phyloP scores from a whole-genome alignment of 2,888 invertebrate species.

The Protula sp. region DNA sequence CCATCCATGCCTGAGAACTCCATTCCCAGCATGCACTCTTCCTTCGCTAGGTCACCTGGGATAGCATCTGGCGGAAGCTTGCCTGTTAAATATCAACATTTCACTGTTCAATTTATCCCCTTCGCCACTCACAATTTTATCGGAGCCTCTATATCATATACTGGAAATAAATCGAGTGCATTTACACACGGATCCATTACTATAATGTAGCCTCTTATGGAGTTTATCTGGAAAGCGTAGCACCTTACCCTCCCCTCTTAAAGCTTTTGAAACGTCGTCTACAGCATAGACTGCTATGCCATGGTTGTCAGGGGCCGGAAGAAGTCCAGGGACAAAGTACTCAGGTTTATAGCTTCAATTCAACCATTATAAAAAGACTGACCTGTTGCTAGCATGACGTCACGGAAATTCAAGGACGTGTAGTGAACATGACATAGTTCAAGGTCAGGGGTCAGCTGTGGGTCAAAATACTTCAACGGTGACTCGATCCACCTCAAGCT shows the following conservation, averaged over 20 bases:
- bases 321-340: slow-evolving; percentile 49
- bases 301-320: too few relatives aligned
- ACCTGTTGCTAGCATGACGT: slow-evolving; percentile 96
- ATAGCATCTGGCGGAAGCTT: slow-evolving; percentile 95
- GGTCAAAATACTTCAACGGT: slow-evolving; percentile 54
- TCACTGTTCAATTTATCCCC: too few relatives aligned
- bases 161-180: too few relatives aligned
- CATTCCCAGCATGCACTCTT: slow-evolving; percentile 90
- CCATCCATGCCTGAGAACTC: slow-evolving; percentile 84
- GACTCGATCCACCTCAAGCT: slow-evolving; percentile 91
- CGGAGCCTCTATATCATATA: too few relatives aligned
- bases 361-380: background rate
- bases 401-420: slow-evolving; percentile 94
- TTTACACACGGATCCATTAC: too few relatives aligned
- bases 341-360: background rate
- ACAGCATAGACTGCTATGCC: too few relatives aligned
- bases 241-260: too few relatives aligned
- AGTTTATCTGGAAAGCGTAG: too few relatives aligned
- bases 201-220: too few relatives aligned
- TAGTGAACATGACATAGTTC: slow-evolving; percentile 81
- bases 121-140: too few relatives aligned
- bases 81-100: too few relatives aligned
- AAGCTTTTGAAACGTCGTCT: too few relatives aligned
- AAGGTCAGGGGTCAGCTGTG: slow-evolving; percentile 14
- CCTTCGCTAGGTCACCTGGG: slow-evolving; percentile 61